Evolutionary conservation across 23 tunicate species (phyloP).

Genomic region (Aplidium turbinatum): DNA sequence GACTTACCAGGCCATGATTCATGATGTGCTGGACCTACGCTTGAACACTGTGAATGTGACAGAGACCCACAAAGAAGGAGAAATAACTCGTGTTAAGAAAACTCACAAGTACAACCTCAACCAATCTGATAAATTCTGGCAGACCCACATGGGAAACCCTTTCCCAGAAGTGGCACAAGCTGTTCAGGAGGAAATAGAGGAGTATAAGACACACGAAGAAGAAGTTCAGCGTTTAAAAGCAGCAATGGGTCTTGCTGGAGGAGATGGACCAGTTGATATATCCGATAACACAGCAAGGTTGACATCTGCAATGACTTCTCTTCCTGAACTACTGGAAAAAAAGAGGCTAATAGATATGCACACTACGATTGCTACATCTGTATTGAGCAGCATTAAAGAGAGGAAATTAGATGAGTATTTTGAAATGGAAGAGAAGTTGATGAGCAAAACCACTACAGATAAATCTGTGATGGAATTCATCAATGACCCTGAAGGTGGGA

Average conservation of each 20-base stretch:
- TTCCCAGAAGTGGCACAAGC: slow-evolving; percentile 99
- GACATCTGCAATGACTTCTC: slow-evolving; percentile 82
- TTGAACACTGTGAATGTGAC: slow-evolving; percentile 76
- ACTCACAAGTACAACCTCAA: slow-evolving; percentile 62
- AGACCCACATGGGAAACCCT: slow-evolving; percentile 74
- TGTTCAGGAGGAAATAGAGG: slow-evolving; percentile 94
- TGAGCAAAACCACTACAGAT: slow-evolving; percentile 73
- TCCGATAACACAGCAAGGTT: slow-evolving; percentile 94
- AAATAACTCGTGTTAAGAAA: slow-evolving; percentile 50
- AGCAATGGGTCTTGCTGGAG: slow-evolving; percentile 82
- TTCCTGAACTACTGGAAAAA: slow-evolving; percentile 89
- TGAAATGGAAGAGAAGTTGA: slow-evolving; percentile 91
- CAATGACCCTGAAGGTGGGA: slow-evolving; percentile 59
- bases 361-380: slow-evolving; percentile 90
- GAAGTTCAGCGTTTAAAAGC: slow-evolving; percentile 87
- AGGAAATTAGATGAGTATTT: slow-evolving; percentile 91
- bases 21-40: slow-evolving; percentile 83
- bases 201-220: slow-evolving; percentile 81
- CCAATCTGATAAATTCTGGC: slow-evolving; percentile 84
- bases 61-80: slow-evolving; percentile 56
- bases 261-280: slow-evolving; percentile 89
- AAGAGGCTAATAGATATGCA: slow-evolving; percentile 95
- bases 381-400: slow-evolving; percentile 83
- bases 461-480: slow-evolving; percentile 82
- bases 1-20: slow-evolving; percentile 88